Evolutionary conservation across 2,888 invertebrate genomes (phyloP), one percentile per base, ranked within the genome.

Genomic region (Eledone cirrhosa): DNA sequence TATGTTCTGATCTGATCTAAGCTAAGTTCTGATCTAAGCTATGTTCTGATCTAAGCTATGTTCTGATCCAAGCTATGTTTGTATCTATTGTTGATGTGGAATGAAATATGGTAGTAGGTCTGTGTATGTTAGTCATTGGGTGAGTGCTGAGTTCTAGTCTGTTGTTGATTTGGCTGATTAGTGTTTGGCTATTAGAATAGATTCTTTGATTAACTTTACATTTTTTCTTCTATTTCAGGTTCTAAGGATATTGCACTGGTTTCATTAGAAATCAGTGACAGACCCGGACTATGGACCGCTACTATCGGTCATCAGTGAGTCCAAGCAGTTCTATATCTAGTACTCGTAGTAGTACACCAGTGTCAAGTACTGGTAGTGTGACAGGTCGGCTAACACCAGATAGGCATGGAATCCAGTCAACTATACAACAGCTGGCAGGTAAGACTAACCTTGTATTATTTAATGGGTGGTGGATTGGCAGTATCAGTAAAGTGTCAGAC

Each of bases 361-460:
- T 72, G 22, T 72, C 72, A 8, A 41, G 72, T 5, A 72, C 72
- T 22, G 72, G 72, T 2, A 72, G 72, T 22, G n/a, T 41, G 24
- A 31, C 72, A n/a, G 31, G 33, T 41, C 72, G 72, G 31, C 16
- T 27, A 22, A 72, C 72, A 24, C 76, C 76, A 76, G 76, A 76
- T 27, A 76, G 76, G 22, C 76, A 76, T 48, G 76, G 76, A 48
- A 76, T 76, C 29, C 76, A 76, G 48, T 76, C 76, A 48, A 76
- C 76, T 0, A 76, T 76, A 76, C 48, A 76, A 47, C 76, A 76
- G 29, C 76, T 76, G 22, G 76, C 76, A 47, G 76, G 76, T 76
- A 48, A 48, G 76, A 47, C 48, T n/a, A 11, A n/a, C 14, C 5
- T 63, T 63, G 63, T 63, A 24, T 63, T 63, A n/a, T 63, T 63